phyloP scores from a whole-genome alignment of 2,797 vertebrate species.

The Pseudochirops corinnae region DNA sequence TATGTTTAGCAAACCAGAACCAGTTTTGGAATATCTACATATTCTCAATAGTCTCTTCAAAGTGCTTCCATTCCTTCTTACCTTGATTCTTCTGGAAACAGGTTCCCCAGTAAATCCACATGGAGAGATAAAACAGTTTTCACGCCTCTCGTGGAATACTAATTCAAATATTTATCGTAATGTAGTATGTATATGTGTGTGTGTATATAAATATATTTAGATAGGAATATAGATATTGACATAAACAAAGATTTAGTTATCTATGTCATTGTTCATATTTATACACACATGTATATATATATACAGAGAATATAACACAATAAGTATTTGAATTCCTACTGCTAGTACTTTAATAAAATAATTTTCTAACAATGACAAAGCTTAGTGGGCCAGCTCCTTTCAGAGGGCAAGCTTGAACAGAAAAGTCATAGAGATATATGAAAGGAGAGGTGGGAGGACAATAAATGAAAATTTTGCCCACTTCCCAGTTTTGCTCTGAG shows the following conservation, averaged over 20 bases:
- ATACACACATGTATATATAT: neutral
- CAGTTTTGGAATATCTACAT: neutral
- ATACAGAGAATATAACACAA: neutral
- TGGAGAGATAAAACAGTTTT: neutral
- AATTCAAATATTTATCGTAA: neutral
- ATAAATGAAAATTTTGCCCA: neutral
- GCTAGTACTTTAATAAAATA: neutral
- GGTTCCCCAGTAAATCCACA: neutral
- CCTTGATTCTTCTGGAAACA: neutral
- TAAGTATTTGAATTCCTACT: neutral
- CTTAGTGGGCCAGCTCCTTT: neutral
- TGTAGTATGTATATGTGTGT: neutral
- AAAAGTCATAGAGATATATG: neutral
- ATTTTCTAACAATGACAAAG: neutral
- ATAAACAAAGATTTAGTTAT: neutral
- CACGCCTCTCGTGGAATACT: neutral
- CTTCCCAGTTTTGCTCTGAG: neutral
- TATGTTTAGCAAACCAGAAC: neutral
- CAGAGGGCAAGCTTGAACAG: neutral
- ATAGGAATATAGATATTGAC: neutral
- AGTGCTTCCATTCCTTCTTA: neutral
- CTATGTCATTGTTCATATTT: neutral
- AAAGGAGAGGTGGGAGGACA: neutral
- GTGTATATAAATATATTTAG: neutral
- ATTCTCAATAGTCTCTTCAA: neutral